Evolutionary conservation across 2,113 vertebrate genomes (phyloP).

Genomic region (Otus sunia): DNA sequence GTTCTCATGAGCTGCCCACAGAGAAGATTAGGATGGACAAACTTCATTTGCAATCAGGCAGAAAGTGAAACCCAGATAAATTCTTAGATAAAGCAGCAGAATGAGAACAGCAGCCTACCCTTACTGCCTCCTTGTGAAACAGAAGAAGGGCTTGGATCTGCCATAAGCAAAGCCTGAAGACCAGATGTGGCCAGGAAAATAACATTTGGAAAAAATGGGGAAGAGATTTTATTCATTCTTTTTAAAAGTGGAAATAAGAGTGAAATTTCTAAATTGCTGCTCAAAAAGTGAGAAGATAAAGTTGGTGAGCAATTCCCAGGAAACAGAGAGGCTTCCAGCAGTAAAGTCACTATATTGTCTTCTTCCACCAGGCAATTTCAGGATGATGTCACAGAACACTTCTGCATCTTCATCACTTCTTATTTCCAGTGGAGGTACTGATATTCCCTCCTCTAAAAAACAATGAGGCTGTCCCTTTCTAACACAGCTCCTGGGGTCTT

Average conservation of each 20-base stretch:
- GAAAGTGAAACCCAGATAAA: constrained; percentile 21
- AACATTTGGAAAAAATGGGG: neutral
- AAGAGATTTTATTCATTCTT: neutral
- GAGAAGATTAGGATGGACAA: constrained; percentile 23
- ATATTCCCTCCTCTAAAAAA: neutral
- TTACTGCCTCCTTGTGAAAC: neutral
- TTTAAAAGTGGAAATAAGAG: neutral
- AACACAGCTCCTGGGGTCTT: neutral
- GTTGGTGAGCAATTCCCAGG: neutral
- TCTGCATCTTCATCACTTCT: neutral
- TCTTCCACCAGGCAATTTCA: neutral
- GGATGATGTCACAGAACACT: neutral
- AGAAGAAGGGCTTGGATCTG: neutral
- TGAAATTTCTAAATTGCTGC: neutral
- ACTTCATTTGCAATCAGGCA: neutral
- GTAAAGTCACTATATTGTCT: neutral
- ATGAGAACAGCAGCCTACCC: neutral
- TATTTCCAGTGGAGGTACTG: neutral
- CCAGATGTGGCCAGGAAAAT: neutral
- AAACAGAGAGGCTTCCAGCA: neutral
- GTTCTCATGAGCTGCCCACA: neutral
- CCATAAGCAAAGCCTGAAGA: neutral
- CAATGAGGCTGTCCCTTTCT: neutral
- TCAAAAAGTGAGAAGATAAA: neutral
- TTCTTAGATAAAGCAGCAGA: neutral